Evolutionary conservation across 2,113 vertebrate genomes (phyloP), one percentile per base, ranked within the genome.

Genomic region (Hippopotamus amphibius): DNA sequence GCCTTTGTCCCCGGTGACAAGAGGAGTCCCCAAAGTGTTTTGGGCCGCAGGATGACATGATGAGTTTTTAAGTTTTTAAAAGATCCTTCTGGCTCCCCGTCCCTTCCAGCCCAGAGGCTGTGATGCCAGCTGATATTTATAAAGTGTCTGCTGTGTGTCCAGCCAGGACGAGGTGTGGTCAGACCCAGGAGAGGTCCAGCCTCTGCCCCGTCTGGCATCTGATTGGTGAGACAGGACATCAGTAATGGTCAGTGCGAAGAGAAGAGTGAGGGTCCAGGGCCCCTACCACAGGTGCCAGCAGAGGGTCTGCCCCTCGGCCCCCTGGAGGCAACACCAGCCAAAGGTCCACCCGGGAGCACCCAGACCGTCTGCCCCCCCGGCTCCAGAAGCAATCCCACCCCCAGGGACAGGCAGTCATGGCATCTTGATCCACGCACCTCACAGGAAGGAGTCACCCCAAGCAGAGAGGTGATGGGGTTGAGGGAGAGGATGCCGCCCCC

Each of bases 41-140:
- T 1, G 26, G 65, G 30, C 24, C 33, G 6, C 28, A 19, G 1
- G 3, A 15, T 1, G n/a, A n/a, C 5, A 0, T 2, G 10, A 15
- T 7, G 4, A 22, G n/a, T 2, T 21, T 68, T n/a, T 30, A 16
- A 2, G 6, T 9, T 13, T 61, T 43, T 24, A 11, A 33, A 82
- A 79, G 74, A 16, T 30, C 19, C 0, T 0, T 9, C 11, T 10
- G 21, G 50, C 17, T 80, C 68, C 41, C 0, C 1, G 7, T 30
- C 48, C 59, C 72, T 50, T 55, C 83, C 26, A 17, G 90, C 41
- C 69, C 86, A 26, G 37, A 81, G 61, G 30, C 55, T 68, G 5
- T 4, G 48, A 33, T 41, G 63, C 93, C 37, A 66, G 24, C 24
- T 7, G 11, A 50, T 37, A 15, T 48, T 30, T 19, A 0, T 33